A percentile compares a stretch with the other conserved stretches of the same genome.
These are phyloP conservation scores for Dendroctonus valens DNA, from an alignment of 1,140 invertebrate species.

Conservation along the genomic window DNA sequence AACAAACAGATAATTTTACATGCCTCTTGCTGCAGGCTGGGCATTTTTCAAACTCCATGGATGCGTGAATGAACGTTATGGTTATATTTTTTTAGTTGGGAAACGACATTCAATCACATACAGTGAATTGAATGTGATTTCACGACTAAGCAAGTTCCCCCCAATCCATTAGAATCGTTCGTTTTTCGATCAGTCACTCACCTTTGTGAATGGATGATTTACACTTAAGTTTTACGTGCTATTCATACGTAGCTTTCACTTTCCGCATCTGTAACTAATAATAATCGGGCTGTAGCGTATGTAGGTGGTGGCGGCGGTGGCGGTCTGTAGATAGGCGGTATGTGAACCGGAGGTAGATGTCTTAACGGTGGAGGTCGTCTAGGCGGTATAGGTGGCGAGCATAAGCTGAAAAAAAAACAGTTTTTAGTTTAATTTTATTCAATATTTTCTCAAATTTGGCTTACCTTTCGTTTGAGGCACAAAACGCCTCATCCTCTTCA, in stretches of 20 bases:
- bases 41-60: too few species aligned
- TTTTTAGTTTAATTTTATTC: not conserved
- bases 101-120: too few species aligned
- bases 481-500: constrained; percentile 52
- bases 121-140: too few species aligned
- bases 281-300: constrained; percentile 52
- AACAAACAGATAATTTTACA: too few species aligned
- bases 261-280: constrained; percentile 55
- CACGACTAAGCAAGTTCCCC: too few species aligned
- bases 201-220: too few species aligned
- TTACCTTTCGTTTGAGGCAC: constrained; percentile 48
- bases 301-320: constrained; percentile 57
- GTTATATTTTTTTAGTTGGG: too few species aligned
- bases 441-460: not conserved
- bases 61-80: too few species aligned
- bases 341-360: constrained; percentile 62
- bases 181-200: too few species aligned
- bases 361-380: constrained; percentile 57
- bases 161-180: too few species aligned
- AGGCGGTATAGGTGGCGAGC: constrained; percentile 58
- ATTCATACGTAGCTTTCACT: constrained; percentile 47
- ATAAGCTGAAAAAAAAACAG: constrained; percentile 39
- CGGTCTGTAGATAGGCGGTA: constrained; percentile 57
- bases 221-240: too few species aligned
- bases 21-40: too few species aligned